Evolutionary conservation across 2,888 invertebrate species (phyloP).

Genomic region (Strigamia maritima): DNA sequence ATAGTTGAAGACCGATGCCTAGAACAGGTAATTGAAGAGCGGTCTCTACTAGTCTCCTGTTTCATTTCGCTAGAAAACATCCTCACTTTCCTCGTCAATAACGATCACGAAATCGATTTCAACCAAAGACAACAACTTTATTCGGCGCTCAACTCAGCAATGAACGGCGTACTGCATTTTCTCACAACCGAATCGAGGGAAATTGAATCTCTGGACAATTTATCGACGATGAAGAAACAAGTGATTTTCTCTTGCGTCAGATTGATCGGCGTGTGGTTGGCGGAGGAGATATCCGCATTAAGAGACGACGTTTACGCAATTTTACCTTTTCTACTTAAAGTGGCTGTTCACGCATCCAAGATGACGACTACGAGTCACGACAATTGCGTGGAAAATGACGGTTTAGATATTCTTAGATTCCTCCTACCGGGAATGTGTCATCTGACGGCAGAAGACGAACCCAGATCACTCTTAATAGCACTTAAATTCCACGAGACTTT

Average conservation of each 20-base stretch:
- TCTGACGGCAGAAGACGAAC: slow-evolving; percentile 83
- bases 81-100: slow-evolving; percentile 49
- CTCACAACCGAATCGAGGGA: slow-evolving; percentile 49
- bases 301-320: slow-evolving; percentile 65
- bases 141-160: slow-evolving; percentile 82
- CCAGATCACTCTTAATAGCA: slow-evolving; percentile 72
- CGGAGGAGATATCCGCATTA: slow-evolving; percentile 72
- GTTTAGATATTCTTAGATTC: slow-evolving; percentile 71
- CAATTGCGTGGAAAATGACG: slow-evolving; percentile 47
- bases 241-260: slow-evolving; percentile 79
- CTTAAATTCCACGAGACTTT: slow-evolving; percentile 49
- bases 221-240: slow-evolving; percentile 47
- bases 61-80: slow-evolving; percentile 50
- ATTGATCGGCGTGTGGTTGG: slow-evolving; percentile 82
- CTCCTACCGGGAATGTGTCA: slow-evolving; percentile 87
- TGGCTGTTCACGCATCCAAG: slow-evolving; percentile 74
- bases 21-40: slow-evolving; percentile 46
- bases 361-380: slow-evolving; percentile 46
- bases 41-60: slow-evolving; percentile 48
- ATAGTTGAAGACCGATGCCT: slow-evolving; percentile 73
- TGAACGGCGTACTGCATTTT: slow-evolving; percentile 73
- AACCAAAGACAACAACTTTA: slow-evolving; percentile 85
- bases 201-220: not conserved
- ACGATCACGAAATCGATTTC: slow-evolving; percentile 46
- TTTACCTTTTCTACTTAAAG: slow-evolving; percentile 73